Conservation (phyloP, 2,113 vertebrate genomes). For the Tichodroma muraria region DNA sequence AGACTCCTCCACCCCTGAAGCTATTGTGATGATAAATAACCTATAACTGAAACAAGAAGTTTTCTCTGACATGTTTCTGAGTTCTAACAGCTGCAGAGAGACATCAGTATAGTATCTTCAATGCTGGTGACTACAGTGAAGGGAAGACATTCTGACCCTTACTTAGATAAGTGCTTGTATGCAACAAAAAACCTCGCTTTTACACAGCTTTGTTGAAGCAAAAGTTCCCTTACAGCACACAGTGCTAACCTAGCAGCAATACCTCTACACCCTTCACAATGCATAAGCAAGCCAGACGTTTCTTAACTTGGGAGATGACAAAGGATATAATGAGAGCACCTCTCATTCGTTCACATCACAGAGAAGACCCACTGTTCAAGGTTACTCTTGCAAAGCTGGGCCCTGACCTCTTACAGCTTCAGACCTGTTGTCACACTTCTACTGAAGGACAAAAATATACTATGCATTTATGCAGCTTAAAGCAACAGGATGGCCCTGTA, state of each 20-base stretch:
- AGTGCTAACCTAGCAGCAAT: not conserved
- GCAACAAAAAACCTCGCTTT: not conserved
- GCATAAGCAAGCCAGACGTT: not conserved
- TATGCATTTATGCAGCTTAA: not conserved
- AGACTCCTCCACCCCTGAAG: not conserved
- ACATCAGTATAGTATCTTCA: not conserved
- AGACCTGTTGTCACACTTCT: not conserved
- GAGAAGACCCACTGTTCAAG: conserved; percentile 23
- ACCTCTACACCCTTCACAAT: not conserved
- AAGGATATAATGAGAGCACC: conserved; percentile 1
- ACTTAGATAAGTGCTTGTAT: not conserved
- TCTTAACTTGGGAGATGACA: not conserved
- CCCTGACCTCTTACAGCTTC: not conserved
- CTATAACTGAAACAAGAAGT: not conserved
- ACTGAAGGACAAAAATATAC: conserved; percentile 11
- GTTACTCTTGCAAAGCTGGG: conserved; percentile 9
- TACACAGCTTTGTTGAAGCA: not conserved
- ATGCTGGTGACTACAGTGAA: not conserved
- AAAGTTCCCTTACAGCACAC: not conserved
- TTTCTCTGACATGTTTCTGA: not conserved
- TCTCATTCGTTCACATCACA: not conserved
- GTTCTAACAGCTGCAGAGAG: not conserved
- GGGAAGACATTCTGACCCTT: not conserved
- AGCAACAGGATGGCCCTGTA: not conserved
- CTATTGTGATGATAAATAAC: not conserved